Conservation (phyloP, 2,797 vertebrate species). For the Naso thynnoides region DNA sequence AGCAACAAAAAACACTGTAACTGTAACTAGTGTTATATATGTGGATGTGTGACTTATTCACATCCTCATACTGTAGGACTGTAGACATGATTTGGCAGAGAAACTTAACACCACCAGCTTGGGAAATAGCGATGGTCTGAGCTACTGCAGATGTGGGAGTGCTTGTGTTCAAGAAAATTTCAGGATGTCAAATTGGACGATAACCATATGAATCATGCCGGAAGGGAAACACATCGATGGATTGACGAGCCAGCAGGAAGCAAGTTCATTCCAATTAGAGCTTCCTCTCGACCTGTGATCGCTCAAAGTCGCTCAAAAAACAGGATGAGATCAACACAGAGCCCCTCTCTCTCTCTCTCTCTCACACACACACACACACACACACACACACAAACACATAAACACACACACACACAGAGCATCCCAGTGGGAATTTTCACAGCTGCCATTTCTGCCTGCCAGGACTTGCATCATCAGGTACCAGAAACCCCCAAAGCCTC, state of each 20-base stretch:
- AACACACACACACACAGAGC: neutral
- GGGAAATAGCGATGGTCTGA: constrained; percentile 13
- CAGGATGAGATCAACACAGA: neutral
- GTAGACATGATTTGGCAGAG: constrained; percentile 2
- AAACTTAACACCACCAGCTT: constrained; percentile 10
- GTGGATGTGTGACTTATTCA: constrained; percentile 3
- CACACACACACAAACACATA: neutral
- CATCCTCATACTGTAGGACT: neutral
- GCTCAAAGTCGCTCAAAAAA: constrained; percentile 13
- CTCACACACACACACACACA: neutral
- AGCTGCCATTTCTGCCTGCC: constrained; percentile 60
- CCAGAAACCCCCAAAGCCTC: constrained; percentile 50
- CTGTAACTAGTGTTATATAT: constrained; percentile 5
- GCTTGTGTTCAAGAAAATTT: constrained; percentile 15
- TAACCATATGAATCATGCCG: constrained; percentile 15
- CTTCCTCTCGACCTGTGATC: constrained; percentile 21
- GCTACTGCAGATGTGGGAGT: neutral
- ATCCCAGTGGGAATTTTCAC: constrained; percentile 47
- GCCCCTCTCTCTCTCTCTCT: neutral
- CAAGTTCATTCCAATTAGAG: constrained; percentile 32
- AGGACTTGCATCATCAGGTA: constrained; percentile 55
- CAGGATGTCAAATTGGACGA: constrained; percentile 30
- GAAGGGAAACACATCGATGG: constrained; percentile 1
- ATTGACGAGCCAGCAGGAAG: constrained; percentile 21
- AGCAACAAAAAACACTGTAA: constrained; percentile 1